Base-by-base conservation (phyloP, 2,888 invertebrate genomes). In the Agonopterix arenella region DNA sequence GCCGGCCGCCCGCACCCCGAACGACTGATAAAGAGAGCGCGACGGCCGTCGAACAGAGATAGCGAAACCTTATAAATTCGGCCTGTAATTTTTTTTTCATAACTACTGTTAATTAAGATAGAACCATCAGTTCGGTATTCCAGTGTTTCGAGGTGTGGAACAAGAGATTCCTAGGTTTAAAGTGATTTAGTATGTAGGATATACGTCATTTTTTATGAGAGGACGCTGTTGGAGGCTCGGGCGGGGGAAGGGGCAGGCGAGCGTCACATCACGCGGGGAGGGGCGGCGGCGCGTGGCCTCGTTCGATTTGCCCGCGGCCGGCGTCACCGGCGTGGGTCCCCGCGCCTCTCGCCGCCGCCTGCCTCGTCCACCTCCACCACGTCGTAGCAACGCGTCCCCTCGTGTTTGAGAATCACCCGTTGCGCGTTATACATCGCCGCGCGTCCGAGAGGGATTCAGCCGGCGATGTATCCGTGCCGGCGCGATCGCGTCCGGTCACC, bases 131-230 rank as follows among this genome's bases (percentile, higher is more conserved):
- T 80, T 83, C 76, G 77, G 77, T 81, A 80, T 81, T 84, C 80
- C 82, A 84, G 73, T 80, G 76, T 79, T 79, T 76, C 72, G 75
- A 73, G 71, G 76, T 80, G 76, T 81, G 83, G 80, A 80, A 76
- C 79, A 78, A 83, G 88, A 88, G 86, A 88, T 88, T 88, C 79
- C 77, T 88, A 89, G 88, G 84, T 84, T 85, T 44, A 82, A 76
- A 79, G 74, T 77, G 76, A 77, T 80, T 80, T 84, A 85, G 83
- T 79, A 76, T 77, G 76, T 86, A 86, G 84, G 79, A 78, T 76
- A 74, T 77, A 80, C 77, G 75, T 79, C 73, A 75, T 82, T 81
- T 80, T 80, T 76, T 81, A 83, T 73, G 77, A 76, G 76, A 78
- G 74, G 80, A 79, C 76, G 83, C 77, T 61, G 66, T 68, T 66